phyloP scores from a whole-genome alignment of 1,140 invertebrate genomes.

The Ridgeia piscesae region DNA sequence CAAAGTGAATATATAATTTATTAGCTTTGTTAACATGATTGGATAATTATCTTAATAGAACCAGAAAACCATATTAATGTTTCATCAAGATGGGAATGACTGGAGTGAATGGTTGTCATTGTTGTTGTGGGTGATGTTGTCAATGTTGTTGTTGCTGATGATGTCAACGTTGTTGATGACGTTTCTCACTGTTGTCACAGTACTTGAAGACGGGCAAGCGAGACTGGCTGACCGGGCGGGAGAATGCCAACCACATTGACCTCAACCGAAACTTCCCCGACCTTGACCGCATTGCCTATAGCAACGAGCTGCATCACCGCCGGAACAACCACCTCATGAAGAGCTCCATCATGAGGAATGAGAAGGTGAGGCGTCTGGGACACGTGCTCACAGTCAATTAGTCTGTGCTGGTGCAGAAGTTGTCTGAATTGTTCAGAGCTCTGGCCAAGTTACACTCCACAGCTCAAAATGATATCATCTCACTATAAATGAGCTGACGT shows the following conservation, averaged over 20 bases:
- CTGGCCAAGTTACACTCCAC: no score
- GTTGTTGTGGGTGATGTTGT: background rate
- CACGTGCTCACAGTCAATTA: constrained; percentile 47
- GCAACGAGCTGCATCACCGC: constrained; percentile 61
- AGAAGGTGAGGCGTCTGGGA: constrained; percentile 33
- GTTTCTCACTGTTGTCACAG: background rate
- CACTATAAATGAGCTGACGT: no score
- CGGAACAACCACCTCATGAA: constrained; percentile 28
- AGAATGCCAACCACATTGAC: constrained; percentile 82
- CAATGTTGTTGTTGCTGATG: background rate
- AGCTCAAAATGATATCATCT: background rate
- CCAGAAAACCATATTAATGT: no score
- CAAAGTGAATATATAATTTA: no score
- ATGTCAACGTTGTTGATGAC: background rate
- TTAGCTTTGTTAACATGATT: no score
- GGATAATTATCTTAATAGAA: no score
- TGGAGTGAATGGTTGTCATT: background rate
- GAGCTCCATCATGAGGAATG: background rate
- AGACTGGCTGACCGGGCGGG: constrained; percentile 77
- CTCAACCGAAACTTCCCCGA: constrained; percentile 97
- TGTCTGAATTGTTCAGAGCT: no score
- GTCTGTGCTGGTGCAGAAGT: constrained; percentile 27
- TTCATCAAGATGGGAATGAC: background rate
- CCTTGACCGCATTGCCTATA: constrained; percentile 70
- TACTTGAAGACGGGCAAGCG: constrained; percentile 65